A percentile compares a stretch with the other conserved stretches of the same genome.
Conservation (phyloP, 2,888 invertebrate species). For the Cecidostiba fungosa region DNA sequence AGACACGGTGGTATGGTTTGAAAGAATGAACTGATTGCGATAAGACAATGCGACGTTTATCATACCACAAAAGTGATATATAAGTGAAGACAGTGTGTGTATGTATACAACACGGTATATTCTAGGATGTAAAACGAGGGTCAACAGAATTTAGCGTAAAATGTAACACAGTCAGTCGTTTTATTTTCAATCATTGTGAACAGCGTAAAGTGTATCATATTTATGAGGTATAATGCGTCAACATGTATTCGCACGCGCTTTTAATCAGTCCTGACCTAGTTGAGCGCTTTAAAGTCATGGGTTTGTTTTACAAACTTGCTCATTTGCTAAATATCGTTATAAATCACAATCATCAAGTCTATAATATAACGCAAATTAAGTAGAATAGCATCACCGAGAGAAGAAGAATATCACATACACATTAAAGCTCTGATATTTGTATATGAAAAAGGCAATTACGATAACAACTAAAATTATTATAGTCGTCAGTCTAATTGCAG, state of each 20-base stretch:
- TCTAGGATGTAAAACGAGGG: background rate
- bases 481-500: constrained; percentile 28
- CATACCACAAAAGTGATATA: too few species aligned
- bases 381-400: background rate
- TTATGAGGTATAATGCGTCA: constrained; percentile 6
- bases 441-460: background rate
- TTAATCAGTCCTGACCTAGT: constrained; percentile 14
- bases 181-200: constrained; percentile 2
- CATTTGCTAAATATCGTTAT: background rate
- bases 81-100: background rate
- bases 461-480: background rate
- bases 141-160: background rate
- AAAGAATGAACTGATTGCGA: background rate
- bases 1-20: background rate
- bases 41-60: background rate
- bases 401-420: background rate
- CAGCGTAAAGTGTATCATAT: constrained; percentile 9
- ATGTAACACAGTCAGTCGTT: background rate
- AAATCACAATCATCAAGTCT: background rate
- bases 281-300: background rate
- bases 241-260: background rate
- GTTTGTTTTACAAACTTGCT: background rate
- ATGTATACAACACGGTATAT: too few species aligned
- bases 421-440: background rate
- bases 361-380: background rate